Evolutionary conservation across 2,888 invertebrate genomes (phyloP).

Genomic region (Rhabditoides inermis): DNA sequence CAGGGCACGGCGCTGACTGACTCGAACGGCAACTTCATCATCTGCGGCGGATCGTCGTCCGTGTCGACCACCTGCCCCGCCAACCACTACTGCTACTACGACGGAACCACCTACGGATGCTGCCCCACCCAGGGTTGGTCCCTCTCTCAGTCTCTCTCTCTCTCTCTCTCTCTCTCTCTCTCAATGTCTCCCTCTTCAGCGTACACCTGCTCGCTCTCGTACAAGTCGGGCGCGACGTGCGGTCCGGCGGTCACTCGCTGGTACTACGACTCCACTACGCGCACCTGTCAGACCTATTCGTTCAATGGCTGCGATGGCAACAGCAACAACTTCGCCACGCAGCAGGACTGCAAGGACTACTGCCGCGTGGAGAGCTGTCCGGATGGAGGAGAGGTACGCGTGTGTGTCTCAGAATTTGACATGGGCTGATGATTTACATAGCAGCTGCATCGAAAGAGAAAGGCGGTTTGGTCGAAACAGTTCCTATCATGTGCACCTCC

Average conservation of each 20-base stretch:
- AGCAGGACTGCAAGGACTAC: constrained; percentile 51
- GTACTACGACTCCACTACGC: constrained; percentile 43
- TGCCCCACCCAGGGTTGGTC: constrained; percentile 45
- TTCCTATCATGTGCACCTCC: no score
- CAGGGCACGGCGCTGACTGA: constrained; percentile 52
- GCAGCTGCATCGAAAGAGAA: no score
- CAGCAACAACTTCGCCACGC: constrained; percentile 48
- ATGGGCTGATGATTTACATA: no score
- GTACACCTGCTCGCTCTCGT: constrained; percentile 50
- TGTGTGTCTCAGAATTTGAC: no score
- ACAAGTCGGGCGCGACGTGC: constrained; percentile 48
- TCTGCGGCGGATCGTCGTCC: constrained; percentile 44
- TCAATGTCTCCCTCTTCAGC: constrained; percentile 20
- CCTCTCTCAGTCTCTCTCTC: neutral
- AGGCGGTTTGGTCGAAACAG: no score
- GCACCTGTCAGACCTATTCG: constrained; percentile 36
- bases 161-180: neutral
- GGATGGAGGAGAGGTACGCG: constrained; percentile 45
- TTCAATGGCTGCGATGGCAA: constrained; percentile 53
- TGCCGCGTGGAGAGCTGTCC: constrained; percentile 51
- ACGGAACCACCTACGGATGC: constrained; percentile 51
- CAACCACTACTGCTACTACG: constrained; percentile 52
- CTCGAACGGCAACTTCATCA: constrained; percentile 50
- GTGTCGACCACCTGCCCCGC: constrained; percentile 49
- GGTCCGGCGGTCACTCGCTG: constrained; percentile 52